These are phyloP conservation scores for Bombus pascuorum DNA, from an alignment of 1,140 invertebrate species.

Conservation along the genomic window DNA sequence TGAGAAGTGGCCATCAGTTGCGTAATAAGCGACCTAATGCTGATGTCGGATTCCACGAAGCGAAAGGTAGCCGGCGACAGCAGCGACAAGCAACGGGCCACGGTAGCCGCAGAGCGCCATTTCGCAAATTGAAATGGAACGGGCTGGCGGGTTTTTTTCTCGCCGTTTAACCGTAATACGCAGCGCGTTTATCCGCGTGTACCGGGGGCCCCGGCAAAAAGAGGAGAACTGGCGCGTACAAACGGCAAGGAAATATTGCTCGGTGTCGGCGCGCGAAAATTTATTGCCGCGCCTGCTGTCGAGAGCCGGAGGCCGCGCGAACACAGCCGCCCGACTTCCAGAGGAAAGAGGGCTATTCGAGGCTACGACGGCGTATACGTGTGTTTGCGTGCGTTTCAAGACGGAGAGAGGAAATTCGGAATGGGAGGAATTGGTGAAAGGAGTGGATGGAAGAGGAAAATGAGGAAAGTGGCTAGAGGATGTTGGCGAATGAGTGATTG, in stretches of 20 bases:
- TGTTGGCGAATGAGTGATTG: neutral
- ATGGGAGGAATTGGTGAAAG: neutral
- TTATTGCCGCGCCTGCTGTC: conserved; percentile 62
- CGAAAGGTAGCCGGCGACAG: neutral
- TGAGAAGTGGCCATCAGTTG: too few species aligned
- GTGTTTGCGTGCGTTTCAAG: neutral
- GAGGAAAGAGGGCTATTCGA: neutral
- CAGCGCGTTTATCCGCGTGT: conserved; percentile 69
- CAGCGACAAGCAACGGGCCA: conserved; percentile 11
- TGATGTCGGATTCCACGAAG: too few species aligned
- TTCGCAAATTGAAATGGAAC: conserved; percentile 71
- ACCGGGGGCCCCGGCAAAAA: conserved; percentile 61
- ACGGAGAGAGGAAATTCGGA: neutral
- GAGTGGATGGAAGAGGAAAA: neutral
- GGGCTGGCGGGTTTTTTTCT: conserved; percentile 35
- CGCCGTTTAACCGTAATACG: conserved; percentile 69
- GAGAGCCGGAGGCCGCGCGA: conserved; percentile 30
- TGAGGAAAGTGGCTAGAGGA: neutral
- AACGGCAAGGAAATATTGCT: conserved; percentile 72
- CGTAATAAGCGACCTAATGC: too few species aligned
- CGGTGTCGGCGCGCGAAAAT: conserved; percentile 70
- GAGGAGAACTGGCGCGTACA: conserved; percentile 68
- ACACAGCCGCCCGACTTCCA: neutral
- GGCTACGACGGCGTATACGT: neutral
- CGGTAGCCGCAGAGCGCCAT: conserved; percentile 46